Evolutionary conservation across 2,797 vertebrate genomes (phyloP).

Genomic region (Myripristis jacobus): DNA sequence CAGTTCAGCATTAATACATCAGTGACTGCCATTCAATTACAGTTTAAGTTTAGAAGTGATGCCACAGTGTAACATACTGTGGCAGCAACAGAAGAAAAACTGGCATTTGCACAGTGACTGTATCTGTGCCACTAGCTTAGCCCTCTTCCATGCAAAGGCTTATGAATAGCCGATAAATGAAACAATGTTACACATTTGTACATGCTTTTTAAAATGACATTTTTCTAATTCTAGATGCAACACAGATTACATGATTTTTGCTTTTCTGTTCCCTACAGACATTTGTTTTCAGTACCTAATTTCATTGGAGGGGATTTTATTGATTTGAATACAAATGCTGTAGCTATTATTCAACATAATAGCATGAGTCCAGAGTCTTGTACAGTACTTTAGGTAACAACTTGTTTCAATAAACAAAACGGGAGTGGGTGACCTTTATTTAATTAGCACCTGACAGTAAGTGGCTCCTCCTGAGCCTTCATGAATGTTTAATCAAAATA

Average conservation of each 20-base stretch:
- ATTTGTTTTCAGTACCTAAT: not conserved
- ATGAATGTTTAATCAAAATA: slow-evolving; percentile 78
- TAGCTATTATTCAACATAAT: not conserved
- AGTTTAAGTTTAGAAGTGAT: not conserved
- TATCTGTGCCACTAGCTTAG: not conserved
- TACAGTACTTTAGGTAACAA: slow-evolving; percentile 50
- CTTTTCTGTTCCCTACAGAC: not conserved
- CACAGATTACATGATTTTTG: not conserved
- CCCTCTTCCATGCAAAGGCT: too few species aligned
- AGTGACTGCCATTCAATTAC: not conserved
- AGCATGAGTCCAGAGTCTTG: slow-evolving; percentile 27
- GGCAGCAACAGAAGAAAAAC: not conserved
- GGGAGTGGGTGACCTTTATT: slow-evolving; percentile 75
- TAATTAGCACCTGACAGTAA: slow-evolving; percentile 75
- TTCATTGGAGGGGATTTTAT: not conserved
- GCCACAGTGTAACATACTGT: not conserved
- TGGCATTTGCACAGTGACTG: not conserved
- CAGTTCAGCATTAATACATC: not conserved
- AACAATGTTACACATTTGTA: too few species aligned
- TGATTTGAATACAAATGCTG: not conserved
- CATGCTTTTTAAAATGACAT: too few species aligned
- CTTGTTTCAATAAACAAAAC: slow-evolving; percentile 72
- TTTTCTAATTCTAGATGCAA: too few species aligned
- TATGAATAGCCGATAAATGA: too few species aligned
- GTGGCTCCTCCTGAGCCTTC: slow-evolving; percentile 66